Conservation (phyloP, 2,888 invertebrate genomes). For the Taenaris catops region DNA sequence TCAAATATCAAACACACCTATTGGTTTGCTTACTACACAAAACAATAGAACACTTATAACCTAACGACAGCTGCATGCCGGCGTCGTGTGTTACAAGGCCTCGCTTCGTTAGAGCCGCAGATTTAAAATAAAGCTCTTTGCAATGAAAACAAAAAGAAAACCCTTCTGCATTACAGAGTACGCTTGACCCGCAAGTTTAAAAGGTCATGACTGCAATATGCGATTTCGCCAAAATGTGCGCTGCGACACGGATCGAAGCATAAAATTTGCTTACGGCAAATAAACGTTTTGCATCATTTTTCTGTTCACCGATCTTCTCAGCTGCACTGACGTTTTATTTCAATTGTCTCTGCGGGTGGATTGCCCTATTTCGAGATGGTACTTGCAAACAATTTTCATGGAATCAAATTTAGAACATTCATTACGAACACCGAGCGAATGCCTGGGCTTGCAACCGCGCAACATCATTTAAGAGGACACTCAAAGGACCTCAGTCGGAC, state of each 20-base stretch:
- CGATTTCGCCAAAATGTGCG: conserved; percentile 34
- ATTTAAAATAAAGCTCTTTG: conserved; percentile 69
- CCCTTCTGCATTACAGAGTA: conserved; percentile 45
- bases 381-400: conserved; percentile 51
- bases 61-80: conserved; percentile 45
- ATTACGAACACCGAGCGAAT: conserved; percentile 31
- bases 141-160: conserved; percentile 61
- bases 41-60: conserved; percentile 17
- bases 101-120: conserved; percentile 68
- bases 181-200: conserved; percentile 51
- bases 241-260: conserved; percentile 39
- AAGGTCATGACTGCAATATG: conserved; percentile 32
- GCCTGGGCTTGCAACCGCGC: conserved; percentile 16
- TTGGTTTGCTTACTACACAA: conserved; percentile 6
- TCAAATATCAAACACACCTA: conserved; percentile 21
- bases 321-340: conserved; percentile 57
- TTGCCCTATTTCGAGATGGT: conserved; percentile 66
- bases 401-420: conserved; percentile 50
- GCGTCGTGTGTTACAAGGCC: conserved; percentile 55
- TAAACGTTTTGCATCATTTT: conserved; percentile 33
- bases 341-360: conserved; percentile 72
- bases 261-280: conserved; percentile 35
- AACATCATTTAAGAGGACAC: conserved; percentile 18
- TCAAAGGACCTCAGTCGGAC: conserved; percentile 8
- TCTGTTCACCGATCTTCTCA: conserved; percentile 25